Percentiles rank a stretch among this genome's conserved stretches.
phyloP scores from a whole-genome alignment of 2,113 vertebrate species.

The Neolamprologus falcicula region DNA sequence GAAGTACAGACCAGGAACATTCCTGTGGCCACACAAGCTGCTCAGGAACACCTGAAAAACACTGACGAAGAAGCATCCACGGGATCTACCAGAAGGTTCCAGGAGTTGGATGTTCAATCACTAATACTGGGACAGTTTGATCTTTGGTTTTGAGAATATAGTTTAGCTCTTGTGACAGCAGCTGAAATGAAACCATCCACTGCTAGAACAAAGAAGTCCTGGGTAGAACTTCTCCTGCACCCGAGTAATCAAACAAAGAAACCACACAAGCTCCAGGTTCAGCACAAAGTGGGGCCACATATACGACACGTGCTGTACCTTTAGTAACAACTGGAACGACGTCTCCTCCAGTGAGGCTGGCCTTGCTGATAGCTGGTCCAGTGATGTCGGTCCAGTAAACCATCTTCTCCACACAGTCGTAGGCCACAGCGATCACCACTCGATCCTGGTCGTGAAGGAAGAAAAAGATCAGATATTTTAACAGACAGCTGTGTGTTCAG shows the following conservation, averaged over 20 bases:
- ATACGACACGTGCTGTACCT: slow-evolving; percentile 61
- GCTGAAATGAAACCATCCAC: not conserved
- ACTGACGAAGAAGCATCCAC: not conserved
- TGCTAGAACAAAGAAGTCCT: not conserved
- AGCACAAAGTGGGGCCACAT: not conserved
- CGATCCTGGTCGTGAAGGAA: slow-evolving; percentile 69
- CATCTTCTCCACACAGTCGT: slow-evolving; percentile 84
- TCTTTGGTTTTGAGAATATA: not conserved
- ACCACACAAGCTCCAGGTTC: not conserved
- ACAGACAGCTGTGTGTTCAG: not conserved
- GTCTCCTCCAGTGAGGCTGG: slow-evolving; percentile 77
- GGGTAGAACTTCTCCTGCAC: not conserved
- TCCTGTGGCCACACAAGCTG: not conserved
- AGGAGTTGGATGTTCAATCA: not conserved
- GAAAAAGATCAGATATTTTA: not conserved
- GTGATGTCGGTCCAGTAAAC: slow-evolving; percentile 95
- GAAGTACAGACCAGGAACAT: not conserved
- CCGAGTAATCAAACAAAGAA: not conserved
- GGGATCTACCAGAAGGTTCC: not conserved
- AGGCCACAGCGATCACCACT: slow-evolving; percentile 89
- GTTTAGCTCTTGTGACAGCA: not conserved
- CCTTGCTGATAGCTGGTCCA: slow-evolving; percentile 81
- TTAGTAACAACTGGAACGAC: slow-evolving; percentile 71
- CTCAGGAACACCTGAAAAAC: not conserved
- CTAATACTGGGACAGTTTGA: not conserved